Percentiles rank a stretch among this genome's conserved stretches.
Conservation (phyloP, 2,797 vertebrate genomes). For the Botia almorhae region DNA sequence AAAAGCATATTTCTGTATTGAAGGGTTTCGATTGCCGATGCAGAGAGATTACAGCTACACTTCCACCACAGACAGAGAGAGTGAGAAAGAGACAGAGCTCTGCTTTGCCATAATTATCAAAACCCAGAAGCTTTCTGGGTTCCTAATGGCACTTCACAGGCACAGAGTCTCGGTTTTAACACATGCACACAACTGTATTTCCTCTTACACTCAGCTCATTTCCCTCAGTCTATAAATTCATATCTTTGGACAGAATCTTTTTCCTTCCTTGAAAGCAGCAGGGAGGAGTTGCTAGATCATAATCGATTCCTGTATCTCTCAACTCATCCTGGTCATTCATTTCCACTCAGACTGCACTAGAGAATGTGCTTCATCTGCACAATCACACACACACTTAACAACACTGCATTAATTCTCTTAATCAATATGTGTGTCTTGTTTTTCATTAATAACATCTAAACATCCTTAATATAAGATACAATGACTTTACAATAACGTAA, state of each 20-base stretch:
- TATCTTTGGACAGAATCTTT: slow-evolving; percentile 14
- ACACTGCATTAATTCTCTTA: not conserved
- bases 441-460: not conserved
- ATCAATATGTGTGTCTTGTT: not conserved
- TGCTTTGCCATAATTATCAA: slow-evolving; percentile 29
- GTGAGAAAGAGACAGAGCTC: not conserved
- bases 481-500: too few relatives aligned
- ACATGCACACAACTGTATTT: not conserved
- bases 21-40: slow-evolving; percentile 18
- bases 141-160: slow-evolving; percentile 18
- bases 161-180: not conserved
- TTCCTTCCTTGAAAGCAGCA: slow-evolving; percentile 29
- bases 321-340: slow-evolving; percentile 37
- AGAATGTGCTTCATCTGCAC: not conserved
- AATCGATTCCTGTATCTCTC: slow-evolving; percentile 62
- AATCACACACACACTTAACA: not conserved
- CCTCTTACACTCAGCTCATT: too few relatives aligned
- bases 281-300: slow-evolving; percentile 54
- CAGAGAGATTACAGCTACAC: slow-evolving; percentile 13
- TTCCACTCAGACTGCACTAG: slow-evolving; percentile 47
- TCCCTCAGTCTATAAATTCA: not conserved
- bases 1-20: slow-evolving; percentile 5
- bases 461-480: too few relatives aligned
- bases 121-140: slow-evolving; percentile 13
- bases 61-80: not conserved